Base-by-base conservation (phyloP, 2,888 invertebrate genomes). In the Tipula helvola region DNA sequence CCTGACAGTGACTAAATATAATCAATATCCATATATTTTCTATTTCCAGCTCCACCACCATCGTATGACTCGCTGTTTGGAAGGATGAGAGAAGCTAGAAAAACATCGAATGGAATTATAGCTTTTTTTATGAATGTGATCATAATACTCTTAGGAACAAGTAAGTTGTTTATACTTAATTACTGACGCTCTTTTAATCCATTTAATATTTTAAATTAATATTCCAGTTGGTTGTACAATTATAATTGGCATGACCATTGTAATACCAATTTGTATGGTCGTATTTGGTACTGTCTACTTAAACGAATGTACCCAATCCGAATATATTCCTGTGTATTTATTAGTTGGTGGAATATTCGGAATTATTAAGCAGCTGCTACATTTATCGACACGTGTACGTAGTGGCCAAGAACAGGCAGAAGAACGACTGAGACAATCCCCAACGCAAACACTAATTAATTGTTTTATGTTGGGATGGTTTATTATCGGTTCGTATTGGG, bases 381-480 rank as follows among this genome's bases (percentile, higher is more conserved):
- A 93, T 90, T 91, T 94, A 86, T 93, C 93, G 5, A 92, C 93
- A 83, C 90, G 93, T 88, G 93, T 94, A 16, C 90, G 93, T 87
- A 91, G 92, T 18, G 92, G 92, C 88, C 93, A 93, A 88, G 93
- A 93, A 88, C 91, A 93, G 87, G 93, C 93, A 87, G 93, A 92
- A 88, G 93, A 93, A 89, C 92, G 92, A 88, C 90, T 93, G 88
- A 90, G 93, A 87, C 93, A 93, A 88, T 92, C 92, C 28, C 93
- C 93, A 3, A 93, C 92, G 13, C 93, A 93, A 89, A 93, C 93
- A 2, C 89, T 94, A 87, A 91, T 94, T 44, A 93, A 93, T 90
- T 94, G 93, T 89, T 95, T 95, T 89, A 93, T 95, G 91, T 90
- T 94, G 84, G 94, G 93, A 83, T 95, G 95, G 95, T 95, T 95